A percentile compares a stretch with the other conserved stretches of the same genome.
These are phyloP conservation scores for Tetramorium alpestre DNA, from an alignment of 1,140 invertebrate genomes.

Conservation along the genomic window DNA sequence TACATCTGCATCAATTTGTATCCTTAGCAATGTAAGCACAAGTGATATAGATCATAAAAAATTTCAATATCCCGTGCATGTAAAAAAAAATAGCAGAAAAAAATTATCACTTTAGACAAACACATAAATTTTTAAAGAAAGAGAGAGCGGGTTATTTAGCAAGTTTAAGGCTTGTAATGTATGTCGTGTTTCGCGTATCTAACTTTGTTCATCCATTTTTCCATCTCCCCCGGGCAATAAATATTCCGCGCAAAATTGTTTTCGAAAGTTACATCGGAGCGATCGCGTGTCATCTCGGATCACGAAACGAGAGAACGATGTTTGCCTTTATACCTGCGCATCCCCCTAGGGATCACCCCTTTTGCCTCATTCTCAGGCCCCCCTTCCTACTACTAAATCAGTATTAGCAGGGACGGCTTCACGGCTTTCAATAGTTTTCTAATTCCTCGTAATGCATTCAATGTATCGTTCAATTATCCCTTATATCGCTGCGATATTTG, in stretches of 20 bases:
- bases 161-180: not conserved
- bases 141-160: not conserved
- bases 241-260: slow-evolving; percentile 38
- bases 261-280: slow-evolving; percentile 32
- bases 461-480: slow-evolving; percentile 15
- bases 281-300: slow-evolving; percentile 42
- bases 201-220: slow-evolving; percentile 36
- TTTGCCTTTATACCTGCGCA: slow-evolving; percentile 57
- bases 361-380: not conserved
- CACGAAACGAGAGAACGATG: slow-evolving; percentile 1
- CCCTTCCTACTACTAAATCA: slow-evolving; percentile 52
- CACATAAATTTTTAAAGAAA: not conserved
- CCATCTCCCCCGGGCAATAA: slow-evolving; percentile 34
- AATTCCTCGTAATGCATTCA: slow-evolving; percentile 11
- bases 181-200: slow-evolving; percentile 34
- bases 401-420: slow-evolving; percentile 35
- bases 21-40: not conserved
- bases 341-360: slow-evolving; percentile 11
- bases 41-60: not conserved
- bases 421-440: not conserved
- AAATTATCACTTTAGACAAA: not conserved
- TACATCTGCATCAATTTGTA: not conserved
- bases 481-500: not conserved
- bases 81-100: not conserved
- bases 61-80: not conserved